Evolutionary conservation across 2,113 vertebrate genomes (phyloP).

Genomic region (Lipophrys pholis): DNA sequence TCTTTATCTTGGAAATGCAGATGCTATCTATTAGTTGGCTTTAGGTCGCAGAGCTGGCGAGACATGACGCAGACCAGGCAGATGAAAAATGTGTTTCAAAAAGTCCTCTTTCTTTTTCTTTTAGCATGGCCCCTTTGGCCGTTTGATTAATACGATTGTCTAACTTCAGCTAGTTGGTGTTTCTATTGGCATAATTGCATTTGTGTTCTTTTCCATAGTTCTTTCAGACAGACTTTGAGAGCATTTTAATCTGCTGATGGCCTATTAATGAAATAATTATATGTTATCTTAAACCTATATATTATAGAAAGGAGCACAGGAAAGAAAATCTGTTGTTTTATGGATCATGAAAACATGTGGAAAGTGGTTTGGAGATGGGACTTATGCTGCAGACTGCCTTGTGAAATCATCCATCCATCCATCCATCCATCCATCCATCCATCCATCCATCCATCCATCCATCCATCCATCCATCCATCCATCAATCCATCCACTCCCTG

Average conservation of each 20-base stretch:
- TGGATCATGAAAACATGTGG: too few species aligned
- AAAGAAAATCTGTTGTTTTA: too few species aligned
- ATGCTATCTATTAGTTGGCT: conserved; percentile 59
- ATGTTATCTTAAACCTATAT: conserved; percentile 5
- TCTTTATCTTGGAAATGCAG: conserved; percentile 58
- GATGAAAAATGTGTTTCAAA: conserved; percentile 67
- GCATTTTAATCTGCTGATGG: conserved; percentile 47
- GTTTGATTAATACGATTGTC: conserved; percentile 62
- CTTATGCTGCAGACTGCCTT: too few species aligned
- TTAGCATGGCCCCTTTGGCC: conserved; percentile 33
- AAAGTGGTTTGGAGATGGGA: too few species aligned
- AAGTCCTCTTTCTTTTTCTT: conserved; percentile 33
- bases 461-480: too few species aligned
- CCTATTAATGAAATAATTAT: conserved; percentile 35
- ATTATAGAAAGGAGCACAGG: too few species aligned
- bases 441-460: too few species aligned
- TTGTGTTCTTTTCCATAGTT: conserved; percentile 40
- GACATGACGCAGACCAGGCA: conserved; percentile 47
- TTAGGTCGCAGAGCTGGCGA: conserved; percentile 51
- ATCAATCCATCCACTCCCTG: too few species aligned
- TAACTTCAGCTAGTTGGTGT: conserved; percentile 46
- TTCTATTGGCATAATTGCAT: conserved; percentile 49
- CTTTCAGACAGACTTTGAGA: conserved; percentile 35
- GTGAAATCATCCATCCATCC: too few species aligned
- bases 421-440: too few species aligned